Evolutionary conservation across 2,113 vertebrate species (phyloP), one percentile per base, ranked within the genome.

Genomic region (Mesocricetus auratus): DNA sequence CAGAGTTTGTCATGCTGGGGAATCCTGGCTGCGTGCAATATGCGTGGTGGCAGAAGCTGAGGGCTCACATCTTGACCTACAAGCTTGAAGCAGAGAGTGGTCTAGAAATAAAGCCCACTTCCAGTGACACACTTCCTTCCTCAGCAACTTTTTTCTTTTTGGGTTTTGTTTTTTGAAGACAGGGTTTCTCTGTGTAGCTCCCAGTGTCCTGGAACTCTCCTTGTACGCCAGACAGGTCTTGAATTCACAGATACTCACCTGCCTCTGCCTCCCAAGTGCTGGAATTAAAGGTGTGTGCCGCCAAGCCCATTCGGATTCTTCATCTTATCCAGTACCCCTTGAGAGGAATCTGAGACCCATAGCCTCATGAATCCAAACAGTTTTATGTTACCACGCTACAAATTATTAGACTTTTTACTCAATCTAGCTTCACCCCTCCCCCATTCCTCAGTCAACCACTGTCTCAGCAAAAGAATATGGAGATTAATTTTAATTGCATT

Each of bases 301-400:
- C 50, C 50, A 53, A 53, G 50, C 50, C 50, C 50, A 53, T 8
- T 11, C 50, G 66, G 42, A 60, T 31, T 3, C 24, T n/a, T 36
- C 26, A 53, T 26, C 45, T 39, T 12, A 4, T 16, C 33, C 19
- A 22, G 58, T 6, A 24, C 3, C 22, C 0, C 15, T 17, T 19
- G 64, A 6, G 62, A 90, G 45, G 73, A 75, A 33, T 39, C 7
- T 5, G 13, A 93, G 60, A 36, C 11, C 39, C 90, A 26, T n/a
- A 45, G 6, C 2, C 60, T 89, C 4, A 68, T 83, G 45, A 19
- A 11, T 31, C 15, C 68, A 75, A 9, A 36, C 13, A 45, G 24
- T 5, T 10, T 39, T 7, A 45, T 24, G 22, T 71, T 31, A 4
- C 62, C 82, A 13, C 4, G 1, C 0, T 0, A 7, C 9, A 60